These are phyloP conservation scores for Slavum lentiscoides DNA, from an alignment of 2,888 invertebrate genomes.

Conservation along the genomic window DNA sequence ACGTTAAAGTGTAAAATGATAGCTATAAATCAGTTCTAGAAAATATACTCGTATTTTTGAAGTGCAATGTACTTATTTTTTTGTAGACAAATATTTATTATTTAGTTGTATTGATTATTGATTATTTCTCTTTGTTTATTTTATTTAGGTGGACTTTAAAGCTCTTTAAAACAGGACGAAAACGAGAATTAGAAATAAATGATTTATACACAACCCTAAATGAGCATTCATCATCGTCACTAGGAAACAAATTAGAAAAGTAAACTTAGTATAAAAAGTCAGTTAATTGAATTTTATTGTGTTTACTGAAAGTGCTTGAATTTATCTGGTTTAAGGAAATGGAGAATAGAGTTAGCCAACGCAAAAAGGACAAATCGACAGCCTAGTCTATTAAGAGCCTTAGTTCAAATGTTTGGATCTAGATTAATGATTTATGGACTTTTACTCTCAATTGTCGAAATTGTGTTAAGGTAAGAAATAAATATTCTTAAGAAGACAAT, in stretches of 20 bases:
- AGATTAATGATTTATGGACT: slow-evolving; percentile 69
- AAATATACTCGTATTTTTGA: too few relatives aligned
- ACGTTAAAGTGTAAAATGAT: too few relatives aligned
- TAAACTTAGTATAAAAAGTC: slow-evolving; percentile 59
- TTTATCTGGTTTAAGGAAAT: slow-evolving; percentile 60
- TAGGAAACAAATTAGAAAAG: slow-evolving; percentile 73
- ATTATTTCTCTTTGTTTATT: slow-evolving; percentile 9
- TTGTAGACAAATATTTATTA: too few relatives aligned
- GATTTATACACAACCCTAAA: slow-evolving; percentile 75
- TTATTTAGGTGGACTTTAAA: slow-evolving; percentile 74
- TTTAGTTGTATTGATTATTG: too few relatives aligned
- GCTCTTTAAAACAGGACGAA: slow-evolving; percentile 75
- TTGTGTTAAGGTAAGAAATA: slow-evolving; percentile 64
- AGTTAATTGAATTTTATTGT: not conserved
- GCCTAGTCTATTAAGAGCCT: slow-evolving; percentile 67
- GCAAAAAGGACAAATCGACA: slow-evolving; percentile 62
- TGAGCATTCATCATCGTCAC: slow-evolving; percentile 69
- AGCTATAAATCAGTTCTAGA: too few relatives aligned
- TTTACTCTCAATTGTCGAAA: slow-evolving; percentile 68
- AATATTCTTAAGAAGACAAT: not conserved
- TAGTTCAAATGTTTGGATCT: slow-evolving; percentile 68
- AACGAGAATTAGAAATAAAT: slow-evolving; percentile 70
- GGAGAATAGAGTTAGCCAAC: slow-evolving; percentile 66
- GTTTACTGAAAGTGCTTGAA: not conserved
- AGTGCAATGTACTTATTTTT: too few relatives aligned